Base-by-base conservation (phyloP, 1,140 invertebrate genomes). In the Pachypeltis micranthus region DNA sequence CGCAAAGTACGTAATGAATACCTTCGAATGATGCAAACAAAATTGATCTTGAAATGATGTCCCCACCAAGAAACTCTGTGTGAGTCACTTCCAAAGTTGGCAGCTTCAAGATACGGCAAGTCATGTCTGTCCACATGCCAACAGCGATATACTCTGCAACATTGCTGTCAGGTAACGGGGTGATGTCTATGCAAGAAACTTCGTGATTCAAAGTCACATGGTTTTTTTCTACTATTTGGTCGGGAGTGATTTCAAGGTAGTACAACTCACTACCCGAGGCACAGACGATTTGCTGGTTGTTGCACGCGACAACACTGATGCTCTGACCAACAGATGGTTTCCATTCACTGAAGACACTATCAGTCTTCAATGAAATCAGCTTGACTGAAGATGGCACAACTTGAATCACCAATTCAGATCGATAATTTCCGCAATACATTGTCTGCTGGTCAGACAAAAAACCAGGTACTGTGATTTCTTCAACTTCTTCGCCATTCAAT, bases 81-180 rank as follows among this genome's bases (percentile, higher is more conserved):
- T 88, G 85, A 62, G 89, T 79, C 70, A 87, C 85, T 65, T 85
- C 81, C 21, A 97, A 78, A 47, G 80, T 77, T 0, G 93, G 92
- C 55, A 98, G 70, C 2, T 80, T 80, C 12, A 96, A 77, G 39
- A 97, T 83, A 21, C 90, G 77, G 24, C 93, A 90, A 0, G 93
- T 96, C 67, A 98, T 96, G 70, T 98, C 94, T 10, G 92, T 96
- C 96, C 96, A 99, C 21, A 98, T 78, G 0, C 96, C 96, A 34
- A 98, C 90, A 21, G 91, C 92, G 34, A 92, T 87, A 14, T 96
- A 77, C 34, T 85, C 83, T 0, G 88, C 82, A 0, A 71, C 81
- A 1, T 73, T 71, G 28, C 68, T 68, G 23, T 74, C 69, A 66
- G 73, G 71, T 1, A 96, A 75, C 0, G 93, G 90, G 3, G 89